These are phyloP conservation scores for human DNA, from an alignment of 2,113 vertebrate species.

Conservation along the genomic window GRCh38 chr12:19132001-19132500, in stretches of 20 bases:
- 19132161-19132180: conserved; percentile 11
- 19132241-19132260: neutral
- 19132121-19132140: neutral
- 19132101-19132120: neutral
- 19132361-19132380: conserved; percentile 69
- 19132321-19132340: conserved; percentile 36
- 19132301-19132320: neutral
- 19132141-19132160: neutral
- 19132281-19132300: conserved; percentile 34
- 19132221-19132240: conserved; percentile 19
- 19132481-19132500: conserved; percentile 30
- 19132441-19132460: conserved; percentile 97
- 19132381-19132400: conserved; percentile 92
- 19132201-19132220: conserved; percentile 31
- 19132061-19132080: neutral
- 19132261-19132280: neutral
- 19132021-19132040: conserved; percentile 4
- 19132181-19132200: neutral
- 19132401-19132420: conserved; percentile 99
- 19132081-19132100: conserved; percentile 5
- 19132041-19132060: neutral
- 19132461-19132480: neutral
- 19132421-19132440: conserved; percentile 97
- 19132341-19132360: conserved; percentile 21
- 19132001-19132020: neutral